Evolutionary conservation across 2,113 vertebrate genomes (phyloP).

Genomic region (Chloropsis cyanopogon): DNA sequence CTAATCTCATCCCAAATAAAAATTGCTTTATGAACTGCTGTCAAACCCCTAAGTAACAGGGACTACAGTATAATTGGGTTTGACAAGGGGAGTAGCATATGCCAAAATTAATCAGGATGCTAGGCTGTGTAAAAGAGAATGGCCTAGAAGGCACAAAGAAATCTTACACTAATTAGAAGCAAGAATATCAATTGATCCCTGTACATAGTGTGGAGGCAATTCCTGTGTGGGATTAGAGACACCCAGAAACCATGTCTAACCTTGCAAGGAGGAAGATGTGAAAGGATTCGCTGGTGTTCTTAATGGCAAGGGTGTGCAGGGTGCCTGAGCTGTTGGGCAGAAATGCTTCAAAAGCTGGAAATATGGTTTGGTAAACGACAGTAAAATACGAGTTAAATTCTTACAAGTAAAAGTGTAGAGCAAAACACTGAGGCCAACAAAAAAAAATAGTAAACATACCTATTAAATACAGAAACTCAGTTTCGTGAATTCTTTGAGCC

Average conservation of each 20-base stretch:
- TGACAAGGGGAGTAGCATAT: background rate
- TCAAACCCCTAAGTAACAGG: background rate
- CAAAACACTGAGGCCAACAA: background rate
- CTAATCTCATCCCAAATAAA: background rate
- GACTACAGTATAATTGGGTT: background rate
- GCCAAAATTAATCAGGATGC: conserved; percentile 1
- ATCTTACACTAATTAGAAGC: background rate
- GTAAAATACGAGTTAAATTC: background rate
- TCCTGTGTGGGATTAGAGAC: background rate
- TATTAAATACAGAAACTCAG: background rate
- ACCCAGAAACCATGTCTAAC: background rate
- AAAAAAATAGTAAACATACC: background rate
- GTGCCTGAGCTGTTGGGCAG: background rate
- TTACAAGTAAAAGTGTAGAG: background rate
- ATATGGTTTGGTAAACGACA: background rate
- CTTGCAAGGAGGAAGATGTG: background rate
- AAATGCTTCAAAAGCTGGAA: background rate
- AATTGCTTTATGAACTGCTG: background rate
- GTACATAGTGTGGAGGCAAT: background rate
- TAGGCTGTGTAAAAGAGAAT: background rate
- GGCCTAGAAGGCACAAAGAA: background rate
- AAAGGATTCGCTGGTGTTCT: background rate
- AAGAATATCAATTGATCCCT: background rate
- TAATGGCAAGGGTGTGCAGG: background rate
- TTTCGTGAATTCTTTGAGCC: background rate